These are phyloP conservation scores for Drosophila orena DNA, from an alignment of 1,140 invertebrate species.

Conservation along the genomic window DNA sequence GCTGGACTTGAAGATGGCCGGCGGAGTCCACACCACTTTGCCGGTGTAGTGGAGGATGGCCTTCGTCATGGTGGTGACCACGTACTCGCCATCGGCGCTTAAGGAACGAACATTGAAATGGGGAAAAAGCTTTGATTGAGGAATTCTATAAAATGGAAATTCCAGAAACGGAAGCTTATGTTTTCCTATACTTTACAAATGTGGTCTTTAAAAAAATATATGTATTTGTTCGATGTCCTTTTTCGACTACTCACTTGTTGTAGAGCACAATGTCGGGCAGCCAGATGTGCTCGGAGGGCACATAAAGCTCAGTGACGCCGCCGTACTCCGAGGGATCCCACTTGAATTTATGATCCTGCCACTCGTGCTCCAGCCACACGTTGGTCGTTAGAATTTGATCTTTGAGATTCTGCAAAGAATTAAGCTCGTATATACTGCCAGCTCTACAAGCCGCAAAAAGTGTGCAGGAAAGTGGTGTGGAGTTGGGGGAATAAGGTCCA, in stretches of 20 bases:
- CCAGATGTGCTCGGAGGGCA: constrained; percentile 97
- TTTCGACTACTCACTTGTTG: constrained; percentile 92
- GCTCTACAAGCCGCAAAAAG: constrained; percentile 12
- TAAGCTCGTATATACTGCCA: constrained; percentile 18
- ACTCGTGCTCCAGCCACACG: constrained; percentile 98
- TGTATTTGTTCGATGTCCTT: neutral
- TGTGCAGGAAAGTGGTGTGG: neutral
- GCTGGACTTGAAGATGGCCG: constrained; percentile 99
- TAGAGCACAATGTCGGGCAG: constrained; percentile 98
- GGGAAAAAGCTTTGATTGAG: neutral
- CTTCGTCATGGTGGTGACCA: constrained; percentile 99
- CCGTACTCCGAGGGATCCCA: constrained; percentile 98
- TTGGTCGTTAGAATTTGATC: constrained; percentile 98
- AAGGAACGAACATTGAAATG: neutral
- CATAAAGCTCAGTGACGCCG: constrained; percentile 95
- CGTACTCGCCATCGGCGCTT: constrained; percentile 98
- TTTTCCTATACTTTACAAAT: too few relatives aligned
- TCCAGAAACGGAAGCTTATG: too few relatives aligned
- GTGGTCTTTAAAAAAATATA: neutral
- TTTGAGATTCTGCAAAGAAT: constrained; percentile 92
- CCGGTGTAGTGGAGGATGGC: constrained; percentile 96
- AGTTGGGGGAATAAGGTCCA: constrained; percentile 22
- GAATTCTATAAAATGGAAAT: too few relatives aligned
- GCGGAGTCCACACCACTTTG: constrained; percentile 95
- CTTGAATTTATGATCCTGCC: constrained; percentile 98